Evolutionary conservation across 2,797 vertebrate species (phyloP), one percentile per base, ranked within the genome.

Genomic region (Benthosema pterotum): DNA sequence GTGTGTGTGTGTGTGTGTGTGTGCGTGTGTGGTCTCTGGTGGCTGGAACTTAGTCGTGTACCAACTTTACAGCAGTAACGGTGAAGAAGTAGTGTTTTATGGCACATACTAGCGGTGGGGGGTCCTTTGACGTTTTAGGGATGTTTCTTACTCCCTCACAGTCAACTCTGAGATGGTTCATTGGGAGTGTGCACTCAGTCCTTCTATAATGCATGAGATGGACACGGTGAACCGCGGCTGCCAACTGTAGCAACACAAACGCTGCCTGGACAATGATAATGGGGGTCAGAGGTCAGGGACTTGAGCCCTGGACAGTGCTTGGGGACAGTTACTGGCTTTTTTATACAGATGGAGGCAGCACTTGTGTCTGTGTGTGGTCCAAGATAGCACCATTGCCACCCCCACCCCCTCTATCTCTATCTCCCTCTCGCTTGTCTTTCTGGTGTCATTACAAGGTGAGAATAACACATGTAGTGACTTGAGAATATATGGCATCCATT

Each of bases 361-460:
- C 52, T 60, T 11, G 50, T 28, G 52, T 7, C 70, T 83, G 81
- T 89, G 88, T 90, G 89, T 89, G 88, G 85, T 83, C 86, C 17
- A 8, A 42, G 19, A n/a, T 49, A 50, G 57, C 38, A 50, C 49
- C 58, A n/a, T 22, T 13, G 57, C 32, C 32, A 7, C 32, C 32
- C 8, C 32, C 8, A 6, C 7, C 32, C 32, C 28, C 28, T 5
- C 2, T 8, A 6, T 8, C 32, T 8, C 7, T 8, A 1, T 7
- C 7, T 8, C 32, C 3, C 28, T 8, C 28, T 7, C 6, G 28
- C 28, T 32, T 38, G 7, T 11, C 32, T 38, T 38, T 2, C 32
- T 38, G 5, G 7, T 8, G 32, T 42, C 57, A 17, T 25, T 52
- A 59, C 22, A n/a, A 48, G 28, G 17, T 63, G 28, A 43, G 13